Percentiles rank a stretch among this genome's conserved stretches.
Evolutionary conservation across 2,113 vertebrate species (phyloP).

Genomic region (Pachyramphus minor): DNA sequence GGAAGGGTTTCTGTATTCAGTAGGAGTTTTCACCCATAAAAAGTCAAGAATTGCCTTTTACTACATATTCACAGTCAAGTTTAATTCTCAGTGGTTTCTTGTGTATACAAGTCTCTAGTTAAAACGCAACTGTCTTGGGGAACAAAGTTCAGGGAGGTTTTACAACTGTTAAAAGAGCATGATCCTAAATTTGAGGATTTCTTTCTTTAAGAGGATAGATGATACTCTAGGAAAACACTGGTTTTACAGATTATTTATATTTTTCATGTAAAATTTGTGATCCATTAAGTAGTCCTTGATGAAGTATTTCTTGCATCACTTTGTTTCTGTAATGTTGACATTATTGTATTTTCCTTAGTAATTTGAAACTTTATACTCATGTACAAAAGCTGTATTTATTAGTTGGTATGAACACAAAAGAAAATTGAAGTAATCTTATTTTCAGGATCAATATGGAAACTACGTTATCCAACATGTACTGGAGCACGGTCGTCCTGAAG

Average conservation of each 20-base stretch:
- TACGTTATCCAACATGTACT: slow-evolving; percentile 98
- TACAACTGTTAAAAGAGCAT: not conserved
- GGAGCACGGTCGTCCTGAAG: slow-evolving; percentile 94
- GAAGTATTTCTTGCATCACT: not conserved
- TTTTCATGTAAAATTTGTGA: not conserved
- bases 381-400: not conserved
- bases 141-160: not conserved
- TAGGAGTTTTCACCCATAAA: not conserved
- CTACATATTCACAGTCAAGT: not conserved
- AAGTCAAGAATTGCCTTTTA: not conserved
- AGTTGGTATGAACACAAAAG: not conserved
- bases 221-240: not conserved
- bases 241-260: not conserved
- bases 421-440: slow-evolving; percentile 42
- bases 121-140: not conserved
- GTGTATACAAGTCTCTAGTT: not conserved
- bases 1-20: not conserved
- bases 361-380: not conserved
- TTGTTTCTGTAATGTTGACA: not conserved
- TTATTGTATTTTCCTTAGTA: not conserved
- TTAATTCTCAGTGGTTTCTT: not conserved
- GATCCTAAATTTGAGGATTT: not conserved
- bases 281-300: not conserved
- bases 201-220: not conserved
- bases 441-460: slow-evolving; percentile 97